Evolutionary conservation across 2,113 vertebrate genomes (phyloP), one percentile per base, ranked within the genome.

Genomic region (Semicossyphus pulcher): DNA sequence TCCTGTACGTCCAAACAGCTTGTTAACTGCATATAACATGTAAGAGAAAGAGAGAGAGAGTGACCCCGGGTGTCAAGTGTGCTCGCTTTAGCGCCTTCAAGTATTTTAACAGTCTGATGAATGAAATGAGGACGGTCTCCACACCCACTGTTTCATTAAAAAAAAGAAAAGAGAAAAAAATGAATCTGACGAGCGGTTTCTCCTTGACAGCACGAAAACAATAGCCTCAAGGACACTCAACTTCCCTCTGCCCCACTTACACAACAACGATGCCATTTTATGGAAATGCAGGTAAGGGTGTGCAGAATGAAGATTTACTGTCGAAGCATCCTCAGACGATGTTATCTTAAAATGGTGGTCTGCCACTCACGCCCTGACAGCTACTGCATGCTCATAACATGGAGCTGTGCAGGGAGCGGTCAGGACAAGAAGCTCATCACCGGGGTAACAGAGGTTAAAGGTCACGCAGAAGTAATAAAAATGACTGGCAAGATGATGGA

Each of bases 201-300:
- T 85, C 85, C 85, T 88, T 86, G 78, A 66, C 67, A 69, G 78
- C 58, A 70, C 23, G 18, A 81, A 78, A 66, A 87, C 62, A 82
- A 34, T 1, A n/a, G 58, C 47, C 39, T 84, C 73, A 92, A 90
- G 89, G 89, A 86, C 85, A 64, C 21, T 60, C 31, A 71, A 62
- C 58, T 83, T 76, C 49, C 47, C 58, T 18, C 18, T 66, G 60
- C n/a, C 21, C 49, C 67, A 80, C 58, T 83, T 75, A 69, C 37
- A 51, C 63, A 79, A 82, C 70, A 79, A 57, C 5, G 1, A 86
- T 88, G 76, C 70, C 84, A 81, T 78, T 88, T 64, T 89, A 83
- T 91, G 86, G 80, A 90, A 90, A 88, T 84, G 62, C 36, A 67
- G 36, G 47, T 80, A 54, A 47, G 57, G 32, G 28, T 54, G 41